phyloP scores from a whole-genome alignment of 1,140 invertebrate genomes.

The Cyrtorhinus lividipennis region DNA sequence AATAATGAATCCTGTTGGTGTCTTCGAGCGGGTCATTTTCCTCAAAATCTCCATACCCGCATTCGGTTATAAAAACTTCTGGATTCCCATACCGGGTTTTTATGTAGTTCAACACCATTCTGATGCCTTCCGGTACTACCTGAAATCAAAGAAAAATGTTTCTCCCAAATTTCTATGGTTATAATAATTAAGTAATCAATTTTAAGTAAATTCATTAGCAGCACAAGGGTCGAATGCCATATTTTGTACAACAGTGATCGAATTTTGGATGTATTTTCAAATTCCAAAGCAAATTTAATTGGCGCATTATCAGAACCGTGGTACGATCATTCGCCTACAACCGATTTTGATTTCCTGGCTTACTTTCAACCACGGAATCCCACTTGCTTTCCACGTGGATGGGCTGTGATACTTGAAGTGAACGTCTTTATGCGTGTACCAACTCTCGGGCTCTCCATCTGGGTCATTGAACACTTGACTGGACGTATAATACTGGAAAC shows the following conservation, averaged over 20 bases:
- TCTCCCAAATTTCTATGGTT: too few relatives aligned
- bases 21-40: slow-evolving; percentile 36
- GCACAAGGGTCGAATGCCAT: too few relatives aligned
- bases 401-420: slow-evolving; percentile 33
- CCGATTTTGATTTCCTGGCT: neutral
- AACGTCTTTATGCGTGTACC: neutral
- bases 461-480: slow-evolving; percentile 23
- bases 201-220: too few relatives aligned
- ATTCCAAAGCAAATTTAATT: too few relatives aligned
- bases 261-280: too few relatives aligned
- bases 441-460: slow-evolving; percentile 20
- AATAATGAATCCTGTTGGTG: slow-evolving; percentile 34
- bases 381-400: slow-evolving; percentile 33
- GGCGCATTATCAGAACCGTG: too few relatives aligned
- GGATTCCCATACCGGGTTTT: slow-evolving; percentile 43
- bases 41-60: slow-evolving; percentile 40
- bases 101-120: slow-evolving; percentile 47
- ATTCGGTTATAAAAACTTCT: slow-evolving; percentile 52
- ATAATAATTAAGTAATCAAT: too few relatives aligned
- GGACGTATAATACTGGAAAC: slow-evolving; percentile 42
- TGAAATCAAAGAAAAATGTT: slow-evolving; percentile 23
- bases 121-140: slow-evolving; percentile 48
- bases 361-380: slow-evolving; percentile 38
- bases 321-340: too few relatives aligned
- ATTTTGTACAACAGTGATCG: too few relatives aligned